Conservation (phyloP, 2,113 vertebrate species). For the Dasyprocta punctata region DNA sequence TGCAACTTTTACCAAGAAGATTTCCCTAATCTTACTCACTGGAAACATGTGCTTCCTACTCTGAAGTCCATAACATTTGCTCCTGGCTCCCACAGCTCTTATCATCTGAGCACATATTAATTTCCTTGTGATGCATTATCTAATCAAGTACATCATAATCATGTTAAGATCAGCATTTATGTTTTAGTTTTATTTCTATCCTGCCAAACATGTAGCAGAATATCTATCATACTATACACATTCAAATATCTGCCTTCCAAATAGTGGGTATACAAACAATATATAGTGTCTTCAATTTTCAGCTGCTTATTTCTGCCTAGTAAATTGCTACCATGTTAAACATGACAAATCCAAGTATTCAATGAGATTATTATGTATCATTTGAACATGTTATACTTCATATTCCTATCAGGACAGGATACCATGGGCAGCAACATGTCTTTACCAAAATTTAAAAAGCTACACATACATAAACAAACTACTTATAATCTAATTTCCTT, state of each 20-base stretch:
- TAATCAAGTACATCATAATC: background rate
- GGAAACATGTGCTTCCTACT: background rate
- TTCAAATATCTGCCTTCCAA: background rate
- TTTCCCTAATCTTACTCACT: background rate
- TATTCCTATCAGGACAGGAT: background rate
- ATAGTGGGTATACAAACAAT: background rate
- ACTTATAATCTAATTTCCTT: slow-evolving; percentile 15
- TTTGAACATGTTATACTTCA: background rate
- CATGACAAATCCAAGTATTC: background rate
- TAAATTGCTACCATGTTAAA: background rate
- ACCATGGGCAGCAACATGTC: background rate
- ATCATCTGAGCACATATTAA: background rate
- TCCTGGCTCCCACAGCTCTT: background rate
- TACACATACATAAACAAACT: background rate
- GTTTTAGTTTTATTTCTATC: background rate
- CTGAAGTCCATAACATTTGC: background rate
- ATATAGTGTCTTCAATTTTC: background rate
- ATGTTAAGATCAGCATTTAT: background rate
- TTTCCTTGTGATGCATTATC: background rate
- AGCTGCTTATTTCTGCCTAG: background rate
- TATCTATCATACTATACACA: background rate
- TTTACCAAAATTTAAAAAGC: slow-evolving; percentile 24
- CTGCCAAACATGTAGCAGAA: background rate
- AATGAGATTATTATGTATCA: background rate
- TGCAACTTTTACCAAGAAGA: background rate